Evolutionary conservation across 2,113 vertebrate species (phyloP).

Genomic region (Ctenomys sociabilis): DNA sequence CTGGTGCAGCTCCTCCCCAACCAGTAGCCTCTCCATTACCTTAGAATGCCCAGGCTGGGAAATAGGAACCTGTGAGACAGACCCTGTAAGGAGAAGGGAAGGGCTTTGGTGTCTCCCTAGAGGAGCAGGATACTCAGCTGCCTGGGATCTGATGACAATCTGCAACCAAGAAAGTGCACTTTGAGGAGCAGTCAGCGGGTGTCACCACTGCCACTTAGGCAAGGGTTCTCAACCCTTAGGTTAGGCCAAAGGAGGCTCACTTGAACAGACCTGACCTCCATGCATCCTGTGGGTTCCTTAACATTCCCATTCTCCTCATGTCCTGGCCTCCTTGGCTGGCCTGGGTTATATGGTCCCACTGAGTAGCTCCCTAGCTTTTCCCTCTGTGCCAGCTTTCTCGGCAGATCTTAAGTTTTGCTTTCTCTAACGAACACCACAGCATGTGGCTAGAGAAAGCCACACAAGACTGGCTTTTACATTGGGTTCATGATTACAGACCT

Average conservation of each 20-base stretch:
- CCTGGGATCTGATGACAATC: neutral
- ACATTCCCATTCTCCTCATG: rapidly evolving
- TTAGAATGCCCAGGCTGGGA: neutral
- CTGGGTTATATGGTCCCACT: neutral
- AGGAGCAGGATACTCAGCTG: neutral
- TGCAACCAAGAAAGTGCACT: neutral
- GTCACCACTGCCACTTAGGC: constrained; percentile 57
- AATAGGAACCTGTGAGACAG: neutral
- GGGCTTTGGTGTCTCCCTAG: neutral
- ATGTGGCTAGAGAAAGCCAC: neutral
- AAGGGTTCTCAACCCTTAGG: neutral
- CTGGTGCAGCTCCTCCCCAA: neutral
- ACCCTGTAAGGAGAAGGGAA: neutral
- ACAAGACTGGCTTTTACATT: neutral
- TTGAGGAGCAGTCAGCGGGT: constrained; percentile 58
- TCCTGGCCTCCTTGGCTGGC: neutral
- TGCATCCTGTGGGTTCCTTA: neutral
- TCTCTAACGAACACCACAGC: neutral
- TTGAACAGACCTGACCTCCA: neutral
- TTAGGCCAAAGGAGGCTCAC: neutral
- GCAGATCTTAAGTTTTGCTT: neutral
- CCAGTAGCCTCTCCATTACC: neutral
- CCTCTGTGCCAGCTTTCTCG: neutral
- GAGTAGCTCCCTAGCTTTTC: neutral
- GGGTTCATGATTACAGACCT: neutral